Evolutionary conservation across 1,140 invertebrate species (phyloP), one percentile per base, ranked within the genome.

Genomic region (Drosophila sucinea): DNA sequence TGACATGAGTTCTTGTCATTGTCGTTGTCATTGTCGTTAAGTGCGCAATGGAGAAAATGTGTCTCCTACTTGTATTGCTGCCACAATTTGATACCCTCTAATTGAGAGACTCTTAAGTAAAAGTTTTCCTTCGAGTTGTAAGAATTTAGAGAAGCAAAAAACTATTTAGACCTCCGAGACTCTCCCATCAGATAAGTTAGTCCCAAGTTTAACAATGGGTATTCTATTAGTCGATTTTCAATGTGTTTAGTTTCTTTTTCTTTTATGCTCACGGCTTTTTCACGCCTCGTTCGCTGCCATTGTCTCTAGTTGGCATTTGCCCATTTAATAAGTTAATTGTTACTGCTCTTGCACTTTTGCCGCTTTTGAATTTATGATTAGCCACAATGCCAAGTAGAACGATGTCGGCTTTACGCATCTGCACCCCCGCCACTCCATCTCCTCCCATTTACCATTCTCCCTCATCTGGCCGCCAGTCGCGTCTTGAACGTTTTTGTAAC

Each of bases 251-350:
- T 6, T 47, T 17, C 17, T 55, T 47, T 23, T 29, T 47, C 33
- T 60, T 17, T 17, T 8, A 33, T 60, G 41, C 30, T n/a, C 38
- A 35, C 35, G 33, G 47, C 63, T 65, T 38, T 67, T 72, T 79
- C 47, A 79, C 64, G 79, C 55, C 72, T 73, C 30, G 68, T 63
- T 85, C 57, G 66, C 67, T 70, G 65, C 32, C 51, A 54, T 65
- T 71, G 56, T 11, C 64, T 41, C 23, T 33, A 51, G 44, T 67
- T 56, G 44, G 32, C 54, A 58, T 60, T 60, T 38, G 40, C 65
- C 77, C 80, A 83, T 90, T 83, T 90, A 90, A 90, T 90, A 90
- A 90, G 80, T 87, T 90, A 90, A 90, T 90, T 90, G 86, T 90
- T 86, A 83, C 74, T 74, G 41, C 84, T 70, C 67, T 68, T 84